These are phyloP conservation scores for Neodiprion virginianus DNA, from an alignment of 1,140 invertebrate genomes.

Conservation along the genomic window DNA sequence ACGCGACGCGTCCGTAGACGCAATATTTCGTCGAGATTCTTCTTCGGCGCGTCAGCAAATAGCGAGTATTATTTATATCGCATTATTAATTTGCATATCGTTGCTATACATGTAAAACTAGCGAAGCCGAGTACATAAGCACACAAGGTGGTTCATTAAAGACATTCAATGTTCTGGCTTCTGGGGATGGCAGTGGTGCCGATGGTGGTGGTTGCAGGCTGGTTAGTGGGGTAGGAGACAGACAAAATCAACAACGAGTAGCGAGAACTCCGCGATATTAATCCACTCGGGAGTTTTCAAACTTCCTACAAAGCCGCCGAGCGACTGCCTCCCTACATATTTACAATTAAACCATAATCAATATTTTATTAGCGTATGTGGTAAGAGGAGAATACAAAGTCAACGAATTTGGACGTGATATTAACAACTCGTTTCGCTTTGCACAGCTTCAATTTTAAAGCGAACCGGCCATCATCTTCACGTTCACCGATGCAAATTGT, in stretches of 20 bases:
- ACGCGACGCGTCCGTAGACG: too few species aligned
- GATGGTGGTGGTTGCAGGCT: slow-evolving; percentile 39
- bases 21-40: too few species aligned
- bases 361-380: slow-evolving; percentile 53
- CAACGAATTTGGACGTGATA: not conserved
- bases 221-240: slow-evolving; percentile 46
- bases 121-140: slow-evolving; percentile 52
- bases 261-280: slow-evolving; percentile 63
- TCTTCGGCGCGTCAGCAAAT: not conserved
- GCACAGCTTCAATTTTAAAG: too few species aligned
- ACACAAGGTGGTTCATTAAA: slow-evolving; percentile 62
- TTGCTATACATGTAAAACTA: slow-evolving; percentile 41
- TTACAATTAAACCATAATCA: slow-evolving; percentile 61
- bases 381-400: slow-evolving; percentile 4
- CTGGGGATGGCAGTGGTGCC: slow-evolving; percentile 27
- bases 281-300: slow-evolving; percentile 65
- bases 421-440: not conserved
- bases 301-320: slow-evolving; percentile 61
- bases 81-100: slow-evolving; percentile 47
- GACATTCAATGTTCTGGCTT: slow-evolving; percentile 55
- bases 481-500: too few species aligned
- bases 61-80: slow-evolving; percentile 47
- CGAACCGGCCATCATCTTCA: too few species aligned
- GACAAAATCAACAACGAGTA: slow-evolving; percentile 64
- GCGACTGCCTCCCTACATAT: slow-evolving; percentile 45